Conservation (phyloP, 2,113 vertebrate species). For the Vidua chalybeata region DNA sequence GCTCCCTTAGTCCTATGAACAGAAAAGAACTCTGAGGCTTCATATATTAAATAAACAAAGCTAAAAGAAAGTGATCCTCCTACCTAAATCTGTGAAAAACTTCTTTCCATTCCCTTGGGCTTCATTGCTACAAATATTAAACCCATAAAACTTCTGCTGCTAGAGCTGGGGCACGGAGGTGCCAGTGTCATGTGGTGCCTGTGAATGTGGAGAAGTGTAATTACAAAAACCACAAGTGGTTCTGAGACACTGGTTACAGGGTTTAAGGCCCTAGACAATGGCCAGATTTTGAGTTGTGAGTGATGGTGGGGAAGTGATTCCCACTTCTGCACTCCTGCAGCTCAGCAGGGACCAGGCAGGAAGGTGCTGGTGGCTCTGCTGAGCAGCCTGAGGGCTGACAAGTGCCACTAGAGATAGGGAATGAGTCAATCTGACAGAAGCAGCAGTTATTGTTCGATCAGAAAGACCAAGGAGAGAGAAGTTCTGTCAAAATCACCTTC, state of each 20-base stretch:
- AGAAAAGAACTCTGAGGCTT: background rate
- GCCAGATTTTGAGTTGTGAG: background rate
- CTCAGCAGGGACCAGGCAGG: background rate
- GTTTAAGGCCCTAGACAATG: background rate
- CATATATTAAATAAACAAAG: background rate
- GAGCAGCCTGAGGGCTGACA: background rate
- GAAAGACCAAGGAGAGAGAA: background rate
- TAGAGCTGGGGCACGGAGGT: background rate
- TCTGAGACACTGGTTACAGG: background rate
- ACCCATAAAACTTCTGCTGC: constrained; percentile 14
- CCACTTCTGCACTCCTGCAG: background rate
- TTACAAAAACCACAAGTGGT: background rate
- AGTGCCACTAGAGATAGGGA: background rate
- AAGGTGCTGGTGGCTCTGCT: background rate
- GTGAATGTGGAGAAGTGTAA: background rate
- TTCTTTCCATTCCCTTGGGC: background rate
- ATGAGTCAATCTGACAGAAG: background rate
- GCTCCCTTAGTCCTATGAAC: background rate
- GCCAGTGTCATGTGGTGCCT: accelerated
- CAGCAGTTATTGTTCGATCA: background rate
- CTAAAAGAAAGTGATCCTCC: background rate
- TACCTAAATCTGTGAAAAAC: background rate
- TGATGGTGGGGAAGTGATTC: background rate
- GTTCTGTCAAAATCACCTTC: background rate
- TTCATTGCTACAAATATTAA: constrained; percentile 25